Conservation (phyloP, 2,888 invertebrate species). For the Trissonchulus sp. region DNA sequence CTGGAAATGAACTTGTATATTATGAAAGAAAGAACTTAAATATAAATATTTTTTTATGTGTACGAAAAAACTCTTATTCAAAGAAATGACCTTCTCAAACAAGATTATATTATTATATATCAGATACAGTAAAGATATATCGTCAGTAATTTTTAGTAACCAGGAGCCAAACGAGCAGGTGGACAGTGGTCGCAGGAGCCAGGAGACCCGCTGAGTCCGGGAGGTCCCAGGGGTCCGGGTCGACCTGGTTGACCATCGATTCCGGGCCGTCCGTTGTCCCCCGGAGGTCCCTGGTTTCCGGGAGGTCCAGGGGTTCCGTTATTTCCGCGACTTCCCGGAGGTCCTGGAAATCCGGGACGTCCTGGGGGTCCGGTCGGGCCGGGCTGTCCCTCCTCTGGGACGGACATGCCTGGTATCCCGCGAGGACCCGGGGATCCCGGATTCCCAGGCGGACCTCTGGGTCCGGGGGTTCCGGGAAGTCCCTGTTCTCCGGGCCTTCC, state of each 20-base stretch:
- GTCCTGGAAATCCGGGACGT: slow-evolving; percentile 38
- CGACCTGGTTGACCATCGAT: not conserved
- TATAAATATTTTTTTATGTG: too few relatives aligned
- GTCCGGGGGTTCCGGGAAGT: not conserved
- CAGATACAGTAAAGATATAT: too few relatives aligned
- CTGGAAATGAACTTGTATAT: too few relatives aligned
- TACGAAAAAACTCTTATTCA: too few relatives aligned
- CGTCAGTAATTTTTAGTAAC: slow-evolving; percentile 18
- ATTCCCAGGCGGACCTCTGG: slow-evolving; percentile 31
- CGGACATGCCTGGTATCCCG: slow-evolving; percentile 32
- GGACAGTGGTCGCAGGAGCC: slow-evolving; percentile 19
- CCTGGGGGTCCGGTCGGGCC: slow-evolving; percentile 39
- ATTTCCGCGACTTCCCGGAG: slow-evolving; percentile 16
- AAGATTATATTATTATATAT: too few relatives aligned
- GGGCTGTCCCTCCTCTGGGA: slow-evolving; percentile 38
- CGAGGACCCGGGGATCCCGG: slow-evolving; percentile 42
- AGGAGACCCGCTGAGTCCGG: not conserved
- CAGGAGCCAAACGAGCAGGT: slow-evolving; percentile 26
- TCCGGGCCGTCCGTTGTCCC: not conserved
- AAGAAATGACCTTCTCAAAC: too few relatives aligned
- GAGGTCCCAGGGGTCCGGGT: not conserved
- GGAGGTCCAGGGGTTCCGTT: slow-evolving; percentile 28
- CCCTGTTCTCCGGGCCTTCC: slow-evolving; percentile 34
- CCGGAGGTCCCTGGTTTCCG: slow-evolving; percentile 26
- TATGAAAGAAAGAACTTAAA: too few relatives aligned